Percentiles rank a stretch among this genome's conserved stretches.
Evolutionary conservation across 2,797 vertebrate species (phyloP).

Genomic region (Eulemur albifrons): DNA sequence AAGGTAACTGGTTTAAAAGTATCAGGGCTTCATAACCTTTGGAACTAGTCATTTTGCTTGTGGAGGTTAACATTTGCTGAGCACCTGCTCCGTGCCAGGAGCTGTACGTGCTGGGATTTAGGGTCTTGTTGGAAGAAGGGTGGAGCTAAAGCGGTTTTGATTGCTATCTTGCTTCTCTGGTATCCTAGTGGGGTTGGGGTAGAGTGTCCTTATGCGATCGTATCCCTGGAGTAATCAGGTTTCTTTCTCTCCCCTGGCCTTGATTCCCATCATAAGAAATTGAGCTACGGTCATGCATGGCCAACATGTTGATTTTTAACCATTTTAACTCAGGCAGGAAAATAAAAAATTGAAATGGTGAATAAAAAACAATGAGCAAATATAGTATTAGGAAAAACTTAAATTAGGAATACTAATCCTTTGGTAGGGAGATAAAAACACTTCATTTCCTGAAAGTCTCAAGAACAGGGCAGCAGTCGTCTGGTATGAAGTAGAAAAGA

Average conservation of each 20-base stretch:
- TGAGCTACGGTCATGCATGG: neutral
- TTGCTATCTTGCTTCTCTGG: slow-evolving; percentile 39
- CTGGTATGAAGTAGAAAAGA: too few relatives aligned
- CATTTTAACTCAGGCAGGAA: neutral
- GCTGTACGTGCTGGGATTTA: neutral
- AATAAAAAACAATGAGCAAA: neutral
- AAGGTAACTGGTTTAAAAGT: neutral
- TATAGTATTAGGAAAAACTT: neutral
- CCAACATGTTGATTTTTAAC: neutral
- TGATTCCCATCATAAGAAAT: neutral
- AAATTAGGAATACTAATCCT: neutral
- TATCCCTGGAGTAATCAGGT: neutral
- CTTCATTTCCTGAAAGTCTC: neutral
- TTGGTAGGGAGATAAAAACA: neutral
- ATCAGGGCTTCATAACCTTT: neutral
- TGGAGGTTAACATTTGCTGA: neutral
- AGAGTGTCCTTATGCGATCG: neutral
- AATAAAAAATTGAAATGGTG: neutral
- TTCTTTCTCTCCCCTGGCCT: neutral
- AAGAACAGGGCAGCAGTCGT: neutral
- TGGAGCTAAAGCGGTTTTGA: neutral
- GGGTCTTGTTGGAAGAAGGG: neutral
- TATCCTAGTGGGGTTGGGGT: neutral
- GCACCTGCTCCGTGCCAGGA: neutral
- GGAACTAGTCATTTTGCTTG: neutral